Evolutionary conservation across 2,797 vertebrate species (phyloP).

Genomic region (Cossypha niveicapilla): DNA sequence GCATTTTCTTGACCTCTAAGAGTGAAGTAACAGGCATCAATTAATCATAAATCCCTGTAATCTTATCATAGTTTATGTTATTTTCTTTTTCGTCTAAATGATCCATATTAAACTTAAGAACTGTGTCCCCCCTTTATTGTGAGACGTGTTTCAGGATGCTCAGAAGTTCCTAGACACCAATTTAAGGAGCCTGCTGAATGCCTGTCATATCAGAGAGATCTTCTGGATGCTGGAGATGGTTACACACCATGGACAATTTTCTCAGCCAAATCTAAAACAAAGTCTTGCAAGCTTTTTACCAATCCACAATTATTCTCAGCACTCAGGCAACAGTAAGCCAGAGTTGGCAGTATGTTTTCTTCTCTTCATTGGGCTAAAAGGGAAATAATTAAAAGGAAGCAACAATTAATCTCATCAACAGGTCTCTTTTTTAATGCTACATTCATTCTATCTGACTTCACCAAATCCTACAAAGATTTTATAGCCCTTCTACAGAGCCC

Average conservation of each 20-base stretch:
- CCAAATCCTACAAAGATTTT: not conserved
- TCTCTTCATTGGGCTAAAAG: not conserved
- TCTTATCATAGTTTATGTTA: not conserved
- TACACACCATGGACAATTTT: not conserved
- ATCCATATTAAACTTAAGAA: not conserved
- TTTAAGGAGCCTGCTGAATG: not conserved
- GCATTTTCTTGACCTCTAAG: not conserved
- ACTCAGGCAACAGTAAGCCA: not conserved
- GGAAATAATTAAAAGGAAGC: not conserved
- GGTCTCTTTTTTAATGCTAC: not conserved
- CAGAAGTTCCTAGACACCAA: not conserved
- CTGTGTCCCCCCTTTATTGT: not conserved
- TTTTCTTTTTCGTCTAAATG: not conserved
- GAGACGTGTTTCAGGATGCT: not conserved
- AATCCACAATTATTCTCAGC: not conserved
- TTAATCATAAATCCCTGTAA: not conserved
- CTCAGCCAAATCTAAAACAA: not conserved
- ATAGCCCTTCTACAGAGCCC: not conserved
- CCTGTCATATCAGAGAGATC: not conserved
- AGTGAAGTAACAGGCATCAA: not conserved
- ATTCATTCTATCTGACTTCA: not conserved
- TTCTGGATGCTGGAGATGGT: not conserved
- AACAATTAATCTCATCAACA: not conserved
- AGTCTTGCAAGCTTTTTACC: not conserved
- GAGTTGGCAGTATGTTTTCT: not conserved